A percentile compares a stretch with the other conserved stretches of the same genome.
These are phyloP conservation scores for Calidris pygmaea DNA, from an alignment of 2,113 vertebrate genomes.

Conservation along the genomic window DNA sequence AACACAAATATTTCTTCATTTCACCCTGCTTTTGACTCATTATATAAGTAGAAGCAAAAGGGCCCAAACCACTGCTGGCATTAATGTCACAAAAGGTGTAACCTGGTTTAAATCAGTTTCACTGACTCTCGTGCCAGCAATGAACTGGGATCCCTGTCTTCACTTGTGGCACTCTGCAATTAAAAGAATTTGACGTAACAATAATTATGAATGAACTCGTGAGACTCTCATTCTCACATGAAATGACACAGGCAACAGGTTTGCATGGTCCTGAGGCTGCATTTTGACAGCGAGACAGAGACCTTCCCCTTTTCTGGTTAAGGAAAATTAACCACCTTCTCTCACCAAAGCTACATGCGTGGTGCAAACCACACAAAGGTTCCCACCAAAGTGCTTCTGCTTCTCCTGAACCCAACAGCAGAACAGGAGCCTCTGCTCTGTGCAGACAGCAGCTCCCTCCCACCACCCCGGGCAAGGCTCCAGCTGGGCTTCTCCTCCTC, in stretches of 20 bases:
- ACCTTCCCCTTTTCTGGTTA: neutral
- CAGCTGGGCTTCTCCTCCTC: neutral
- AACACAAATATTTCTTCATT: slow-evolving; percentile 58
- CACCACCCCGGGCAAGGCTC: accelerated
- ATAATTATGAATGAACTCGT: neutral
- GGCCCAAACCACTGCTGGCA: neutral
- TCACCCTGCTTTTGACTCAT: slow-evolving; percentile 46
- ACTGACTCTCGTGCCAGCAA: neutral
- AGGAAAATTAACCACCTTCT: neutral
- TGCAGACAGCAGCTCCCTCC: neutral
- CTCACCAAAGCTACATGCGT: neutral
- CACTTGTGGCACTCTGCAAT: neutral
- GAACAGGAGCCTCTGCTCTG: neutral
- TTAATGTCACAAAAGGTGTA: neutral
- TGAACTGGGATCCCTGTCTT: neutral
- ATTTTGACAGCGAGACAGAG: neutral
- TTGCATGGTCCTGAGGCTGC: neutral
- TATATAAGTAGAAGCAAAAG: neutral
- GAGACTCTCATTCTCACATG: neutral
- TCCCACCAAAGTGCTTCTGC: neutral
- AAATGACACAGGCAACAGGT: neutral
- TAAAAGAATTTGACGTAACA: neutral
- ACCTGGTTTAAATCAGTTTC: neutral
- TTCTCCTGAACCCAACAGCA: neutral
- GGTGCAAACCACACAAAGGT: neutral